Conservation (phyloP, 2,888 invertebrate genomes). For the Dryococelus australis region DNA sequence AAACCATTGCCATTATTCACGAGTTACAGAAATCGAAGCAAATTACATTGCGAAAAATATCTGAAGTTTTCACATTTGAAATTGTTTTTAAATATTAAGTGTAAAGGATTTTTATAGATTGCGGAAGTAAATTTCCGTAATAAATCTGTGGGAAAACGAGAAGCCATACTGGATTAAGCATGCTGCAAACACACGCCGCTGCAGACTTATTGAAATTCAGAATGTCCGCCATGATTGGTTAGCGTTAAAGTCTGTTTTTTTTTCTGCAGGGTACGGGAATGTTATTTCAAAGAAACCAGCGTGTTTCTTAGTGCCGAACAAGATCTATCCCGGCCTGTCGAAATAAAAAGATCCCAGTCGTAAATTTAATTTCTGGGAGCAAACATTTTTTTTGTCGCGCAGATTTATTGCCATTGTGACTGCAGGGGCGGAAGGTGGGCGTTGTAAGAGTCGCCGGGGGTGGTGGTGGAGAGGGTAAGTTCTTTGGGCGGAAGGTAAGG, state of each 20-base stretch:
- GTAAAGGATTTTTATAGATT: too few relatives aligned
- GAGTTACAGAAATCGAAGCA: too few relatives aligned
- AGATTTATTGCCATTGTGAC: slow-evolving; percentile 3
- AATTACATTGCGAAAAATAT: too few relatives aligned
- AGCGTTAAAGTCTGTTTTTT: neutral
- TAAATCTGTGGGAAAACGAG: too few relatives aligned
- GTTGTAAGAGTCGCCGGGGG: neutral
- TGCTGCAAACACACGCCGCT: neutral
- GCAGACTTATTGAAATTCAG: neutral
- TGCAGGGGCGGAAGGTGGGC: neutral
- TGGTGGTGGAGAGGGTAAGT: neutral
- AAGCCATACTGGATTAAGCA: too few relatives aligned
- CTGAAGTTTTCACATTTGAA: too few relatives aligned
- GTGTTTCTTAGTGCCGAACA: neutral
- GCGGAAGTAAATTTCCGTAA: too few relatives aligned
- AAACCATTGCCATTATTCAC: too few relatives aligned
- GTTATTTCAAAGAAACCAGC: neutral
- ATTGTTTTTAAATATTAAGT: too few relatives aligned
- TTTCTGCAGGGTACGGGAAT: neutral
- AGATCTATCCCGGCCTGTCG: neutral
- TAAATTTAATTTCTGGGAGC: neutral
- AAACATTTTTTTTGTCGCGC: slow-evolving; percentile 3
- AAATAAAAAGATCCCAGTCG: slow-evolving; percentile 9
- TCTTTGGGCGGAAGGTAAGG: neutral
- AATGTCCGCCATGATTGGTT: neutral